Base-by-base conservation (phyloP, 1,140 invertebrate genomes). In the Limonius californicus region DNA sequence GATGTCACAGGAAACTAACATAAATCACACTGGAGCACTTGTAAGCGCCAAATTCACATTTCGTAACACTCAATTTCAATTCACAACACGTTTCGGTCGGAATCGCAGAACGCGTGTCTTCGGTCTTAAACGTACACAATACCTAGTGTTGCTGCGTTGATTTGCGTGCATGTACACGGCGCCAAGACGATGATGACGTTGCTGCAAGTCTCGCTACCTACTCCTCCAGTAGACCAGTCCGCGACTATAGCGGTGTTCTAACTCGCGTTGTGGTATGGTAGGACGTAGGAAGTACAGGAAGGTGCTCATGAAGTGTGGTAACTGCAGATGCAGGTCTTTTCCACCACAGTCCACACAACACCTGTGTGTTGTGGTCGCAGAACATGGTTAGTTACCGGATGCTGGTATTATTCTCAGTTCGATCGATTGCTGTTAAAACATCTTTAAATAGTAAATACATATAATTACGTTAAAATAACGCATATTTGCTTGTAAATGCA, bases 261-360 rank as follows among this genome's bases (percentile, higher is more conserved):
- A 39, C 35, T 39, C 8, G 35, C n/a, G 8, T 6, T 9, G n/a
- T 39, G 35, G 35, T 39, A 39, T 39, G 35, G 35, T 39, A 39
- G 35, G 35, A 39, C 35, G 35, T 39, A 39, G 35, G 35, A 39
- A 39, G 35, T 39, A n/a, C 35, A 39, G 35, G 35, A 39, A 39
- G 35, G 35, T 39, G 35, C 35, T 39, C 35, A 12, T 12, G 35
- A 39, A 39, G 35, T 39, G 35, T 39, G 35, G 35, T 39, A 39
- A 39, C 35, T 14, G 35, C 2, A 39, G 35, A 39, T 27, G n/a
- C n/a, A 39, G 11, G 7, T 9, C 35, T 6, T 6, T 39, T 39
- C 35, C 35, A 39, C 35, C 35, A 39, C 23, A 27, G n/a, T n/a
- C n/a, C n/a, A n/a, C n/a, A n/a, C n/a, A n/a, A n/a, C n/a, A n/a